Percentiles rank a stretch among this genome's conserved stretches.
Conservation (phyloP, 2,113 vertebrate species). For the Calyptomena viridis region DNA sequence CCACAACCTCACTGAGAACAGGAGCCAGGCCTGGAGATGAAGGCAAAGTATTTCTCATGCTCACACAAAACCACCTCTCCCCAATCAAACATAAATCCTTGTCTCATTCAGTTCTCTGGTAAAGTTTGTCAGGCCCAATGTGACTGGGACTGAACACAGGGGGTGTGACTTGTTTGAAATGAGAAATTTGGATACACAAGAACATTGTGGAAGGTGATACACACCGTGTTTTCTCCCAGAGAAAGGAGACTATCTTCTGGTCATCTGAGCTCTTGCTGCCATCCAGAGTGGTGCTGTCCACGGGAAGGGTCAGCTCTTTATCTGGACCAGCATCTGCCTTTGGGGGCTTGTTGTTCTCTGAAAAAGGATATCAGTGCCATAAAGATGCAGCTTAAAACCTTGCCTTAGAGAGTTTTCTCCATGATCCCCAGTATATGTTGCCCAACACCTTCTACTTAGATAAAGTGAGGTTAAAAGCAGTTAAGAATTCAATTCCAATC, state of each 20-base stretch:
- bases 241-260: constrained; percentile 89
- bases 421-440: not conserved
- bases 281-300: constrained; percentile 92
- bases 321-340: constrained; percentile 93
- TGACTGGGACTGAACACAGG: not conserved
- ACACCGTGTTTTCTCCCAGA: constrained; percentile 90
- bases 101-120: not conserved
- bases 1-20: not conserved
- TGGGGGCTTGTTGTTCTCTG: constrained; percentile 97
- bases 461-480: not conserved
- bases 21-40: not conserved
- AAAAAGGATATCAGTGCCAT: not conserved
- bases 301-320: constrained; percentile 93
- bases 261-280: constrained; percentile 94
- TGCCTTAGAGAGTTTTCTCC: not conserved
- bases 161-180: not conserved
- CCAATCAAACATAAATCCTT: not conserved
- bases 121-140: not conserved
- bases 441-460: not conserved
- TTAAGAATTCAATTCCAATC: not conserved
- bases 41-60: not conserved
- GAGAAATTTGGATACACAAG: not conserved
- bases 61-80: not conserved
- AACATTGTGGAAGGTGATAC: constrained; percentile 5
- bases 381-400: not conserved